Evolutionary conservation across 2,113 vertebrate species (phyloP), one percentile per base, ranked within the genome.

Genomic region (Hemiscyllium ocellatum): DNA sequence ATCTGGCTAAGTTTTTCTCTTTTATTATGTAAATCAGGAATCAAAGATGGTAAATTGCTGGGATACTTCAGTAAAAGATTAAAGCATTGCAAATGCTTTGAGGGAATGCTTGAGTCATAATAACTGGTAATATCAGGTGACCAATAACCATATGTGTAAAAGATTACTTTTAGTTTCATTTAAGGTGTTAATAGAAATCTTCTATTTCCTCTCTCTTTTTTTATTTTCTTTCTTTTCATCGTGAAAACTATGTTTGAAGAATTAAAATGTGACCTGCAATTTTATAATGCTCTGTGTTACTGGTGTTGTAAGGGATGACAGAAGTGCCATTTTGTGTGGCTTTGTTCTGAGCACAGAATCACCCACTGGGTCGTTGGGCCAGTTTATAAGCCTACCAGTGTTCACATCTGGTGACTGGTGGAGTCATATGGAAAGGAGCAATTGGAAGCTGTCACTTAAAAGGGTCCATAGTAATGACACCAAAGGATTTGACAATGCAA

Each of bases 1-100:
- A 94, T 68, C 68, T 94, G n/a, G 65, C 22, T 72, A 26, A 95
- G 20, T 33, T n/a, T n/a, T 70, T 72, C 93, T 47, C 68, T 72
- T 95, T 76, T 95, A 52, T 95, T 72, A 95, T 95, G 69, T 76
- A 95, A 95, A 95, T 72, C 69, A 29, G 42, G 61, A 94, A 94
- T 94, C 93, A 94, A 94, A 70, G 93, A 94, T 70, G 2, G 20
- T 69, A 20, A 93, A 93, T 93, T 93, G 90, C 90, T 42, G 65
- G 65, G n/a, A 68, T 66, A 61, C 17, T 66, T 66, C 20, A 93
- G 22, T 37, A 61, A 66, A 72, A 95, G 68, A 95, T 72, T 69
- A 95, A 95, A 95, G 94, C 68, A 33, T 52, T 70, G 68, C 69
- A 95, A 95, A 95, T 72, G 22, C 3, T 29, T 24, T 95, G 68